Conservation (phyloP, 1,140 invertebrate species). For the Habropoda laboriosa region DNA sequence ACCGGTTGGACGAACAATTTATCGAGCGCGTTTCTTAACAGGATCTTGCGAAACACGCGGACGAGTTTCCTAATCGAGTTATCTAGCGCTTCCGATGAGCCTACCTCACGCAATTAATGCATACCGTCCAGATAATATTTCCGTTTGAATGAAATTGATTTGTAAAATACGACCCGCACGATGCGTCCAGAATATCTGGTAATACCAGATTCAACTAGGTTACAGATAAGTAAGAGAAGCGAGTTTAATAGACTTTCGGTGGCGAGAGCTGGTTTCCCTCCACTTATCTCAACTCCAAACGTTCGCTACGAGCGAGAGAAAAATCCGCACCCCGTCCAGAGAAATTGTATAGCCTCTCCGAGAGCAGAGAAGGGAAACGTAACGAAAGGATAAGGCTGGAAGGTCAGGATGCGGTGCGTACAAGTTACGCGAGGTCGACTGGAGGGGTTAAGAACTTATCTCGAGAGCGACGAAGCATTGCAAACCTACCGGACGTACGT, state of each 20-base stretch:
- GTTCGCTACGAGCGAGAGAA: slow-evolving; percentile 1
- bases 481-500: neutral
- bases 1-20: neutral
- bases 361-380: neutral
- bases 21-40: slow-evolving; percentile 15
- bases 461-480: neutral
- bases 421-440: neutral
- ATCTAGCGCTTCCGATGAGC: slow-evolving; percentile 23
- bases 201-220: slow-evolving; percentile 23
- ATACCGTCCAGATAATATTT: slow-evolving; percentile 23
- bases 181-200: neutral
- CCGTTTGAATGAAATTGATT: slow-evolving; percentile 14
- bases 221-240: slow-evolving; percentile 7
- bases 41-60: slow-evolving; percentile 25
- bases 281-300: neutral
- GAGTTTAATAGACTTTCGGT: slow-evolving; percentile 28
- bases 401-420: neutral
- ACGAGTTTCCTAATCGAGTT: slow-evolving; percentile 37
- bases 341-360: too few species aligned
- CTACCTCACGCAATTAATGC: slow-evolving; percentile 37
- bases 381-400: neutral
- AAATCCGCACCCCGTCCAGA: too few species aligned
- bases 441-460: slow-evolving; percentile 4
- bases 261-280: neutral
- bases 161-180: neutral